phyloP scores from a whole-genome alignment of 2,113 vertebrate species.

The Tupaia chinensis region DNA sequence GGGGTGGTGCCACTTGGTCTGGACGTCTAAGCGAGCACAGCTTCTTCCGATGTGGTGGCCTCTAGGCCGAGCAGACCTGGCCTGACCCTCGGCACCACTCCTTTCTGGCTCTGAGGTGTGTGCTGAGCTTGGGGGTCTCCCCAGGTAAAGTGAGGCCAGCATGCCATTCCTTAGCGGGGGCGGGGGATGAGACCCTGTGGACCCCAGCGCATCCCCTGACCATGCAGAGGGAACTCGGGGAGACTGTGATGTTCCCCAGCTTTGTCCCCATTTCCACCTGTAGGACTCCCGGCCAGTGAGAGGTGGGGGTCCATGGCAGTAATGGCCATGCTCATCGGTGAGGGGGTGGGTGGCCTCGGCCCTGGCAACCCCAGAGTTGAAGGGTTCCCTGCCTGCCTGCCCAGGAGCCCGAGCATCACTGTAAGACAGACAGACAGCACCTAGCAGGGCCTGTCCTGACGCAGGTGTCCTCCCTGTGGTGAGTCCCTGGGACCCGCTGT shows the following conservation, averaged over 20 bases:
- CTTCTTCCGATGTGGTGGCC: background rate
- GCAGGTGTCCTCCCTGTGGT: background rate
- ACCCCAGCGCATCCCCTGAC: background rate
- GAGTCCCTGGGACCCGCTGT: background rate
- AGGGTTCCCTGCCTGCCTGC: background rate
- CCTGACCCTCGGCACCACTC: background rate
- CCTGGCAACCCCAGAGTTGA: background rate
- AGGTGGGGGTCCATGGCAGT: background rate
- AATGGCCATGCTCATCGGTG: rapidly evolving
- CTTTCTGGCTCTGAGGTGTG: rapidly evolving
- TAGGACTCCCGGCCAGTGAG: background rate
- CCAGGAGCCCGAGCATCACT: background rate
- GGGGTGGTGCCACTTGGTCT: background rate
- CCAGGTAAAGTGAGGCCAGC: background rate
- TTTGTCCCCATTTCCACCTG: background rate
- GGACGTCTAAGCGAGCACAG: background rate
- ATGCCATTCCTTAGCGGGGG: background rate
- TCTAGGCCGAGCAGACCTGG: background rate
- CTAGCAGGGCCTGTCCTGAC: background rate
- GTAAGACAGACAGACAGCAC: background rate
- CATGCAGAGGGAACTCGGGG: background rate
- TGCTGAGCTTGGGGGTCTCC: background rate
- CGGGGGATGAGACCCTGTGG: background rate
- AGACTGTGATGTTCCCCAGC: background rate
- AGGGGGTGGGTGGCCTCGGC: background rate